Evolutionary conservation across 2,797 vertebrate genomes (phyloP).

Genomic region (Tauraco hartlaubi): DNA sequence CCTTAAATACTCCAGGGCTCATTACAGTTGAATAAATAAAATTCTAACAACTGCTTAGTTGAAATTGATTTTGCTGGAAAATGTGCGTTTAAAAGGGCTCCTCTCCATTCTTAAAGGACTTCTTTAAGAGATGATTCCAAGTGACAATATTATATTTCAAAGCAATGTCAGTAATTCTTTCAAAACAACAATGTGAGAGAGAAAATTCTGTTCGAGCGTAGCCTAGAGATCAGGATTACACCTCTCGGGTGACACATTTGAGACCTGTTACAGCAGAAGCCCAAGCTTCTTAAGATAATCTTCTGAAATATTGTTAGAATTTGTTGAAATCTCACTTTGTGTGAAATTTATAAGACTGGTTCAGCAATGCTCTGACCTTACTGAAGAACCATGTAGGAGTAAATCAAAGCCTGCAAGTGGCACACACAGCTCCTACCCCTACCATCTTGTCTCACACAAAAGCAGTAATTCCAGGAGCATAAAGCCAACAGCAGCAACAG

Average conservation of each 20-base stretch:
- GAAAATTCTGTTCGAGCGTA: not conserved
- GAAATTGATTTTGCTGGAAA: not conserved
- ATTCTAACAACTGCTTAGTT: not conserved
- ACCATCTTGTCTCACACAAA: not conserved
- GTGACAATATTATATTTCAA: not conserved
- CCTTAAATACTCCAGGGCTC: not conserved
- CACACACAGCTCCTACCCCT: not conserved
- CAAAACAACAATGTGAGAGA: not conserved
- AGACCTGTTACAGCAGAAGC: not conserved
- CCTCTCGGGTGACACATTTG: not conserved
- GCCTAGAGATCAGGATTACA: not conserved
- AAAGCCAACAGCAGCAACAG: not conserved
- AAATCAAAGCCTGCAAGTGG: not conserved
- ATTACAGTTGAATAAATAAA: not conserved
- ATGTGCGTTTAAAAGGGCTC: not conserved
- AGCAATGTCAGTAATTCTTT: not conserved
- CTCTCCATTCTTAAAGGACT: not conserved
- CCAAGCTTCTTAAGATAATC: not conserved
- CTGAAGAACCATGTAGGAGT: not conserved
- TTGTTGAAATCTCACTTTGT: not conserved
- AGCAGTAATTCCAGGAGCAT: not conserved
- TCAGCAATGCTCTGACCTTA: not conserved
- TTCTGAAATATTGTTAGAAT: not conserved
- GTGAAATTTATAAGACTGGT: not conserved
- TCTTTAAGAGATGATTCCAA: not conserved